Conservation (phyloP, 1,140 invertebrate species). For the Drosophila serrata region DNA sequence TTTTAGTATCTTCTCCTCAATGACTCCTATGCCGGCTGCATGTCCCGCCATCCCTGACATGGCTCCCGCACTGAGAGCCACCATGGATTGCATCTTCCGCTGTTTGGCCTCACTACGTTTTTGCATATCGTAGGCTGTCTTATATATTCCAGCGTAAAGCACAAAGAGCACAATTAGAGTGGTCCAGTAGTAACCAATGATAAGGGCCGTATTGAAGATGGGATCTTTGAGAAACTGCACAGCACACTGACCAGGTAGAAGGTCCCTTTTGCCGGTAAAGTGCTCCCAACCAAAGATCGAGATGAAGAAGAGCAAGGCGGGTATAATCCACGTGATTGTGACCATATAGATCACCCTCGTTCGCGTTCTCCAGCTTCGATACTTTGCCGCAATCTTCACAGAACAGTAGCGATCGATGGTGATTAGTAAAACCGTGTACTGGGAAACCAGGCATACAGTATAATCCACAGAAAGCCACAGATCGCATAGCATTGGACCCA, state of each 20-base stretch:
- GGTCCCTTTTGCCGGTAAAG: slow-evolving; percentile 96
- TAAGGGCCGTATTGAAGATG: slow-evolving; percentile 98
- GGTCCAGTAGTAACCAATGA: slow-evolving; percentile 99
- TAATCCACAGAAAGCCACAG: slow-evolving; percentile 99
- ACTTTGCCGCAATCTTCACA: slow-evolving; percentile 99
- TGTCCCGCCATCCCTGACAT: slow-evolving; percentile 95
- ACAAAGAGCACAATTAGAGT: slow-evolving; percentile 97
- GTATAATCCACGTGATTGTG: slow-evolving; percentile 99
- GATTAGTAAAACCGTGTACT: slow-evolving; percentile 99
- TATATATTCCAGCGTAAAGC: slow-evolving; percentile 98
- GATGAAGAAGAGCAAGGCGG: slow-evolving; percentile 98
- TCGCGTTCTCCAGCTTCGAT: slow-evolving; percentile 98
- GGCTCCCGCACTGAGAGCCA: slow-evolving; percentile 93
- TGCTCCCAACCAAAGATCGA: slow-evolving; percentile 99
- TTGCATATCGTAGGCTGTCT: slow-evolving; percentile 99
- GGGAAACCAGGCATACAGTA: slow-evolving; percentile 99
- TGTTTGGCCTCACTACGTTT: slow-evolving; percentile 98
- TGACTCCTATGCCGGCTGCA: slow-evolving; percentile 93
- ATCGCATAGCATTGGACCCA: slow-evolving; percentile 98
- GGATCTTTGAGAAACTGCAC: slow-evolving; percentile 99
- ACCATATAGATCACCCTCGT: slow-evolving; percentile 96
- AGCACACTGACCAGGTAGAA: slow-evolving; percentile 95
- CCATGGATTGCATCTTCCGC: slow-evolving; percentile 97
- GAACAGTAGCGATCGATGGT: slow-evolving; percentile 99
- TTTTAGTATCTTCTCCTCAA: slow-evolving; percentile 89